Percentiles rank a stretch among this genome's conserved stretches.
These are phyloP conservation scores for Drosophila tanythrix DNA, from an alignment of 2,888 invertebrate genomes.

Conservation along the genomic window DNA sequence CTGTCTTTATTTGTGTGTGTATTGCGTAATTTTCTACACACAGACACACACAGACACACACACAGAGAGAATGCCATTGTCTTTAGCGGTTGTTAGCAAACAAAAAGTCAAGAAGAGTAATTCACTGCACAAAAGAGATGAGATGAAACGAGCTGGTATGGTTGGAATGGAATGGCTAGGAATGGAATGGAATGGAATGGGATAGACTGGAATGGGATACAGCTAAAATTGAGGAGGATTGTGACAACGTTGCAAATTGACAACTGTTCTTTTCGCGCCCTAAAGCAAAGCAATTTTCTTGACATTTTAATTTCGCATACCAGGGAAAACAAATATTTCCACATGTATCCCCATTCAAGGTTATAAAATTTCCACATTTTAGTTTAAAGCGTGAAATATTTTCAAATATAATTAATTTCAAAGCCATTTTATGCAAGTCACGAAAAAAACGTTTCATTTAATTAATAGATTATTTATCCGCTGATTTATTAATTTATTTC, in stretches of 20 bases:
- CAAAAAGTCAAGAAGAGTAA: constrained; percentile 77
- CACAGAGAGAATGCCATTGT: constrained; percentile 53
- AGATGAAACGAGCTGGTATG: constrained; percentile 23
- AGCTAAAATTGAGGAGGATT: constrained; percentile 22
- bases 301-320: constrained; percentile 29
- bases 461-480: constrained; percentile 25
- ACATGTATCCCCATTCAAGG: neutral
- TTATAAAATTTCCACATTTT: neutral
- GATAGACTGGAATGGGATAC: neutral
- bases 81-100: constrained; percentile 75
- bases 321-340: neutral
- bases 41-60: constrained; percentile 22
- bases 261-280: constrained; percentile 34
- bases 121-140: constrained; percentile 67
- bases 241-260: constrained; percentile 36
- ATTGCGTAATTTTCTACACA: constrained; percentile 49
- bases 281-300: constrained; percentile 14
- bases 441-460: constrained; percentile 16
- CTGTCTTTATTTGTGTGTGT: constrained; percentile 12
- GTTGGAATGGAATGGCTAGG: constrained; percentile 11
- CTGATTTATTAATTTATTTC: constrained; percentile 3
- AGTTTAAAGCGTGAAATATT: neutral
- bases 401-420: neutral
- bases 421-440: constrained; percentile 2
- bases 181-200: constrained; percentile 4